Base-by-base conservation (phyloP, 2,113 vertebrate genomes). In the Xyliphius kryptos region DNA sequence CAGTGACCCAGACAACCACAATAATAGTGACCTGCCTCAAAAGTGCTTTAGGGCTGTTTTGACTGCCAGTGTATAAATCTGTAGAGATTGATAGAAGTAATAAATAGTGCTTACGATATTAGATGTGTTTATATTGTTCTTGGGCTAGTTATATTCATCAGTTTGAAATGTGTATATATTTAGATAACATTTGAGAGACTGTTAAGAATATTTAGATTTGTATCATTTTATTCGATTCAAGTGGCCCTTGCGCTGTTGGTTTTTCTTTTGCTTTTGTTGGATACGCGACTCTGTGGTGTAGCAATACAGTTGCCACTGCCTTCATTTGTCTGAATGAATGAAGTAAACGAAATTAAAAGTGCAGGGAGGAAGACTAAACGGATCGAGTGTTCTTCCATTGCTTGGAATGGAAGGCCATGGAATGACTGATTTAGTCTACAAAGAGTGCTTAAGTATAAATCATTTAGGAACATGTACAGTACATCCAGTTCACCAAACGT, bases 241-340 rank as follows among this genome's bases (percentile, higher is more conserved):
- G 26, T 32, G 26, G 26, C 26, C 26, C 26, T 6, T 32, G 26
- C 26, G 26, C 26, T 32, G 26, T 32, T 32, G 1, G 26, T 32
- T 32, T 32, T 32, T 32, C 4, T 61, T 26, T 67, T 49, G 77
- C 66, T 83, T 74, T 82, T 84, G 86, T 84, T 83, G 78, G 86
- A 82, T 66, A 72, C 75, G 61, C 61, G 72, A 77, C 69, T 74
- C 36, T 63, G 44, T 10, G 66, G 55, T 46, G 40, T 53, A 54
- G 53, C 6, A 9, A 22, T 55, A 40, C 26, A 32, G 50, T 52
- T 41, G 50, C 47, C 20, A 61, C 68, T 71, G 64, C 65, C 68
- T 68, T 74, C 61, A 61, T 57, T 52, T 51, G 40, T 20, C 44
- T 40, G 48, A 13, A 47, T 36, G 13, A 15, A 19, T 7, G 9